Percentiles rank a stretch among this genome's conserved stretches.
Evolutionary conservation across 2,797 vertebrate species (phyloP).

Genomic region (Dermochelys coriacea): DNA sequence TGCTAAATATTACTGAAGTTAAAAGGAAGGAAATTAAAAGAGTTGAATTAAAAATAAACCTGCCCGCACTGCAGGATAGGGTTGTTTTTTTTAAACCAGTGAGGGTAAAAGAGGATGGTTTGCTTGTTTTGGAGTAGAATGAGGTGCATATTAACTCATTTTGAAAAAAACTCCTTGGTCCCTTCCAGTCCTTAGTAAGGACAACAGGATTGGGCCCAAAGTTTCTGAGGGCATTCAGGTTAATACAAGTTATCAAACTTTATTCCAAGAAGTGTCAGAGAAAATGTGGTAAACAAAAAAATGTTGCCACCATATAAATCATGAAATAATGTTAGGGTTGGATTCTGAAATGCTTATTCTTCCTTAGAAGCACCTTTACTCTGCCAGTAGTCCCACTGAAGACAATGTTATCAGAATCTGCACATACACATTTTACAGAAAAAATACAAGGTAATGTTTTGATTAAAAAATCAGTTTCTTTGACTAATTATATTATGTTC

Average conservation of each 20-base stretch:
- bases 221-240: background rate
- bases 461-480: background rate
- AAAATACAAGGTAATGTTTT: slow-evolving; percentile 13
- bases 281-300: background rate
- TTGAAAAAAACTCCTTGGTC: background rate
- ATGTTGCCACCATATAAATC: slow-evolving; percentile 4
- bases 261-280: background rate
- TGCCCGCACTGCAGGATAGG: background rate
- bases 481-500: slow-evolving; percentile 20
- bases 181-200: background rate
- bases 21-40: slow-evolving; percentile 23
- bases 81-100: slow-evolving; percentile 2
- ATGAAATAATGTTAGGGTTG: slow-evolving; percentile 41
- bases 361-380: background rate
- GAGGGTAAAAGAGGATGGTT: background rate
- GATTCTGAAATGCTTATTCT: slow-evolving; percentile 7
- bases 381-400: background rate
- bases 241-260: background rate
- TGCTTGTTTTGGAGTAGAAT: background rate
- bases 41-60: background rate
- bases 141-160: background rate
- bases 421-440: background rate
- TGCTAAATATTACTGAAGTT: background rate
- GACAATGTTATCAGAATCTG: background rate
- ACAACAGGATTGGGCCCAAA: background rate